Percentiles rank a stretch among this genome's conserved stretches.
phyloP scores from a whole-genome alignment of 1,140 invertebrate genomes.

The Thalassaphorura encarpata region DNA sequence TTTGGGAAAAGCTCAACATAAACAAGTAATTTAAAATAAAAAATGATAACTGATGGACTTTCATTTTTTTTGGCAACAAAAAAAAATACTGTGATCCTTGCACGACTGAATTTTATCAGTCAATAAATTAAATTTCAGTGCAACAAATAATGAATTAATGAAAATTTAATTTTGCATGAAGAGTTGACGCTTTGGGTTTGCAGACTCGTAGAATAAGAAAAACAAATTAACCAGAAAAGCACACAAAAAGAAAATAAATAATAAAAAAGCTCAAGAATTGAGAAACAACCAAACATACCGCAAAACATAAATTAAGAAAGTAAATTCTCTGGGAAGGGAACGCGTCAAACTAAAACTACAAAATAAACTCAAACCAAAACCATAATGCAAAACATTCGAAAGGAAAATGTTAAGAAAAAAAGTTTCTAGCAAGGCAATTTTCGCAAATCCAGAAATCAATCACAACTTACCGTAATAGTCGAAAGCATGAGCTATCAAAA shows the following conservation, averaged over 20 bases:
- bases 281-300: neutral
- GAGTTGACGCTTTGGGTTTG: slow-evolving; percentile 11
- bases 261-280: too few species aligned
- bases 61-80: too few species aligned
- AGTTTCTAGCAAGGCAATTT: slow-evolving; percentile 30
- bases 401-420: slow-evolving; percentile 5
- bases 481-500: slow-evolving; percentile 82
- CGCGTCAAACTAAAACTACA: neutral
- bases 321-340: neutral
- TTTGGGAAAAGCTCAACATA: too few species aligned
- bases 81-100: too few species aligned
- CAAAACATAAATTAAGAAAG: neutral
- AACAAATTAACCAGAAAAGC: neutral
- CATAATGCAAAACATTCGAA: too few species aligned
- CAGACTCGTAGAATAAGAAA: slow-evolving; percentile 7
- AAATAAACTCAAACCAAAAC: neutral
- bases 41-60: too few species aligned
- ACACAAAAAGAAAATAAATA: neutral
- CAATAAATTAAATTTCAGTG: too few species aligned
- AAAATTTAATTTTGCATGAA: neutral
- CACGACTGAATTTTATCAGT: too few species aligned
- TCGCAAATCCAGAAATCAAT: slow-evolving; percentile 51
- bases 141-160: neutral
- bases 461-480: slow-evolving; percentile 97
- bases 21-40: too few species aligned